Conservation (phyloP, 2,113 vertebrate genomes). For the Calonectris borealis region DNA sequence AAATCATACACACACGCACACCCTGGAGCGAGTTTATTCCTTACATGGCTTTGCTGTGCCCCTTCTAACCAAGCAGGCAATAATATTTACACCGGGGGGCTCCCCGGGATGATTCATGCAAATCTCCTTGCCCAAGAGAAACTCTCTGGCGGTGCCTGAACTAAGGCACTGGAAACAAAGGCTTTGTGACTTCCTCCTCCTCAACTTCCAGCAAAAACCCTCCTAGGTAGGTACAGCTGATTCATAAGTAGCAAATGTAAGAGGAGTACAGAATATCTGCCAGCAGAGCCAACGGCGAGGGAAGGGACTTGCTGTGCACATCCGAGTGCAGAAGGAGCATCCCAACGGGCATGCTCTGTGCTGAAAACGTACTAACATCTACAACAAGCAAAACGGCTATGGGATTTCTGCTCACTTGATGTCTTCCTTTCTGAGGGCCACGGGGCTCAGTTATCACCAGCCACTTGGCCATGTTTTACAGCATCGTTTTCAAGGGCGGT, state of each 20-base stretch:
- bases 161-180: neutral
- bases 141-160: neutral
- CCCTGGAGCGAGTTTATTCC: neutral
- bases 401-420: neutral
- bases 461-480: neutral
- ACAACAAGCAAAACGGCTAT: neutral
- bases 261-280: neutral
- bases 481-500: neutral
- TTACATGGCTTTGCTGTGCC: neutral
- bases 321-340: neutral
- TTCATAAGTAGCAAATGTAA: neutral
- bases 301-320: accelerated
- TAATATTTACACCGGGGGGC: neutral
- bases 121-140: neutral
- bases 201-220: neutral
- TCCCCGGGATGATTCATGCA: neutral
- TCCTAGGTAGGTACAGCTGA: neutral
- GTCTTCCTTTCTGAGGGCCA: neutral
- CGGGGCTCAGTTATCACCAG: neutral
- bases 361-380: neutral
- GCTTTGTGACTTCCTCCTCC: neutral
- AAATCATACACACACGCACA: neutral
- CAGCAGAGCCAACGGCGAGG: neutral
- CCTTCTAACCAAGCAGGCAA: neutral
- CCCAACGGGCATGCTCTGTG: neutral